Evolutionary conservation across 2,113 vertebrate genomes (phyloP).

Genomic region (Lipophrys pholis): DNA sequence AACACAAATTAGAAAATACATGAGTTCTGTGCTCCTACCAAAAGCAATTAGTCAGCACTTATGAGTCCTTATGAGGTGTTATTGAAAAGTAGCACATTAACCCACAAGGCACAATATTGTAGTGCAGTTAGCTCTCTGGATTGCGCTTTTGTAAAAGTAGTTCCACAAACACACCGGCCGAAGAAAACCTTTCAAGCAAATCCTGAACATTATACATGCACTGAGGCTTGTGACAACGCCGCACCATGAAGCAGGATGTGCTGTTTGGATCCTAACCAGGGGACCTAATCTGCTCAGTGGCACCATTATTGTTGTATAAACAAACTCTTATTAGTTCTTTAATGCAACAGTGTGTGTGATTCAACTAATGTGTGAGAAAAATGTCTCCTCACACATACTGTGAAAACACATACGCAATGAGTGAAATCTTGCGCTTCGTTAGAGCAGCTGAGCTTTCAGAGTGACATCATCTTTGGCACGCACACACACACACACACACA

Average conservation of each 20-base stretch:
- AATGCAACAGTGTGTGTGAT: slow-evolving; percentile 15
- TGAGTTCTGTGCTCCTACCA: no score
- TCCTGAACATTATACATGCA: not conserved
- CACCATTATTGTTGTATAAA: slow-evolving; percentile 36
- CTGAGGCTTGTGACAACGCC: slow-evolving; percentile 28
- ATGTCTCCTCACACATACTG: no score
- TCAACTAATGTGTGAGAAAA: no score
- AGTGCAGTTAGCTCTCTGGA: not conserved
- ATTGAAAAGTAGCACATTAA: no score
- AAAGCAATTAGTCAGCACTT: no score
- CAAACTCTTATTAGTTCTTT: slow-evolving; percentile 49
- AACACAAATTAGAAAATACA: no score
- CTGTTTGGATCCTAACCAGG: slow-evolving; percentile 24
- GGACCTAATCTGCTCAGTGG: slow-evolving; percentile 32
- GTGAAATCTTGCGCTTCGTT: no score
- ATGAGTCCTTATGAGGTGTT: no score
- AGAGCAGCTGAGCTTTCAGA: no score
- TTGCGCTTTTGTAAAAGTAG: slow-evolving; percentile 7
- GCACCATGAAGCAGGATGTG: slow-evolving; percentile 50
- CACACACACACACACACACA: slow-evolving; percentile 33
- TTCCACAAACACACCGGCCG: slow-evolving; percentile 21
- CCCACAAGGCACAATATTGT: not conserved
- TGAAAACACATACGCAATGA: no score
- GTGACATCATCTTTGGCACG: slow-evolving; percentile 72
- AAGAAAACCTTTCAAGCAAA: not conserved